Evolutionary conservation across 2,888 invertebrate genomes (phyloP).

Genomic region (Hirtodrosophila confusa): DNA sequence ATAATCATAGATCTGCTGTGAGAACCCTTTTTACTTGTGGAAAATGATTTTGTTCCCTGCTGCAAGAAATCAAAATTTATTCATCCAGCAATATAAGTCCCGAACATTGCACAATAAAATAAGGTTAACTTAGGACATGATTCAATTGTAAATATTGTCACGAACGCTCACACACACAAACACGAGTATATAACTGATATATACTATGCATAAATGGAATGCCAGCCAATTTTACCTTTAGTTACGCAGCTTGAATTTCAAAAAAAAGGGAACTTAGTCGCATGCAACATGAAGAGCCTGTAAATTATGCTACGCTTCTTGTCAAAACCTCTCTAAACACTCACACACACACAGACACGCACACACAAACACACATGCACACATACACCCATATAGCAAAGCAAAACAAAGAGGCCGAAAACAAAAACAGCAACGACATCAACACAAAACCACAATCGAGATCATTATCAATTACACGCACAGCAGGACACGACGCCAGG

Average conservation of each 20-base stretch:
- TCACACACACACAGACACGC: slow-evolving; percentile 1
- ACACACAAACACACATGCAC: slow-evolving; percentile 8
- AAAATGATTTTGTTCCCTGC: slow-evolving; percentile 37
- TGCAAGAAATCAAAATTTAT: slow-evolving; percentile 34
- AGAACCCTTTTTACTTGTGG: slow-evolving; percentile 48
- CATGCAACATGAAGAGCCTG: slow-evolving; percentile 48
- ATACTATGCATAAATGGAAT: slow-evolving; percentile 32
- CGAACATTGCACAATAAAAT: slow-evolving; percentile 62
- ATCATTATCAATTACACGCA: slow-evolving; percentile 81
- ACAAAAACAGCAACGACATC: slow-evolving; percentile 48
- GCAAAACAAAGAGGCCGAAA: slow-evolving; percentile 38
- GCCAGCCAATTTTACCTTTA: slow-evolving; percentile 52
- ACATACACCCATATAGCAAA: slow-evolving; percentile 37
- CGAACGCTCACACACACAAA: slow-evolving; percentile 30
- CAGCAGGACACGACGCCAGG: slow-evolving; percentile 69
- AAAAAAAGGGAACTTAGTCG: slow-evolving; percentile 30
- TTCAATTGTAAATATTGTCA: slow-evolving; percentile 71
- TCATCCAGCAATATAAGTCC: slow-evolving; percentile 31
- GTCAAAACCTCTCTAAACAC: slow-evolving; percentile 45
- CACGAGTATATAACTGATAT: slow-evolving; percentile 8
- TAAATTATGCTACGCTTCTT: slow-evolving; percentile 61
- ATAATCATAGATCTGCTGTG: slow-evolving; percentile 48
- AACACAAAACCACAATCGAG: slow-evolving; percentile 76
- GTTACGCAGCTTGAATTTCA: slow-evolving; percentile 66
- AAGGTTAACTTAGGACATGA: slow-evolving; percentile 62